Percentiles rank a stretch among this genome's conserved stretches.
Conservation (phyloP, 2,888 invertebrate species). For the Nomada ruficornis region DNA sequence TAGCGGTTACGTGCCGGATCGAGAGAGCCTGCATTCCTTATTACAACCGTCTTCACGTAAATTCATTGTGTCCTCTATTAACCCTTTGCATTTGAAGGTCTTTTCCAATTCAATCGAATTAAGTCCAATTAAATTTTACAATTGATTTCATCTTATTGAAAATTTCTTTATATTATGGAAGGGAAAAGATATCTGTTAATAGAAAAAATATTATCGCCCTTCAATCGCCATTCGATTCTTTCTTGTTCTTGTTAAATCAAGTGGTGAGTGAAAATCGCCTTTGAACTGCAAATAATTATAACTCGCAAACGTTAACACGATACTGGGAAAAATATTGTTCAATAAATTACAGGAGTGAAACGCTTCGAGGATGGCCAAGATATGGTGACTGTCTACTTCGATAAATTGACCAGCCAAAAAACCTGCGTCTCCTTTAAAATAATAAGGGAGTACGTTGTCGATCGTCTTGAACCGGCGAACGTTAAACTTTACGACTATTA, state of each 20-base stretch:
- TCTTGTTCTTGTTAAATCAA: too few species aligned
- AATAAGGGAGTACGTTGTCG: conserved; percentile 84
- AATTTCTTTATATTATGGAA: too few species aligned
- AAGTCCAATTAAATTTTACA: too few species aligned
- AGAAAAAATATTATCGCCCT: too few species aligned
- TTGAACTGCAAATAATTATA: neutral
- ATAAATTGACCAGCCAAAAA: conserved; percentile 84
- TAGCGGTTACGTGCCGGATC: conserved; percentile 88
- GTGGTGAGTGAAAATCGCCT: too few species aligned
- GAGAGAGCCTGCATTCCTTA: conserved; percentile 86
- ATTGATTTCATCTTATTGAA: too few species aligned
- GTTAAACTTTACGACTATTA: conserved; percentile 88
- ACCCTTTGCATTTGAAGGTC: too few species aligned
- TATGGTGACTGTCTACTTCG: conserved; percentile 85
- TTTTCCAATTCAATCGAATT: too few species aligned
- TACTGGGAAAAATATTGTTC: neutral
- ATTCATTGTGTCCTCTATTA: conserved; percentile 60
- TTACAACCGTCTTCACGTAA: conserved; percentile 84
- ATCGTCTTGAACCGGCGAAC: conserved; percentile 85
- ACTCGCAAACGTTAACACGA: neutral
- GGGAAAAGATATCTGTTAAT: too few species aligned
- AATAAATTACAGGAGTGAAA: conserved; percentile 83
- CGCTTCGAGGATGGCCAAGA: conserved; percentile 85
- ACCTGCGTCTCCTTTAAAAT: conserved; percentile 85
- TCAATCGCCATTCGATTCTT: too few species aligned